Conservation (phyloP, 2,888 invertebrate species). For the Tryphoninae sp. region DNA sequence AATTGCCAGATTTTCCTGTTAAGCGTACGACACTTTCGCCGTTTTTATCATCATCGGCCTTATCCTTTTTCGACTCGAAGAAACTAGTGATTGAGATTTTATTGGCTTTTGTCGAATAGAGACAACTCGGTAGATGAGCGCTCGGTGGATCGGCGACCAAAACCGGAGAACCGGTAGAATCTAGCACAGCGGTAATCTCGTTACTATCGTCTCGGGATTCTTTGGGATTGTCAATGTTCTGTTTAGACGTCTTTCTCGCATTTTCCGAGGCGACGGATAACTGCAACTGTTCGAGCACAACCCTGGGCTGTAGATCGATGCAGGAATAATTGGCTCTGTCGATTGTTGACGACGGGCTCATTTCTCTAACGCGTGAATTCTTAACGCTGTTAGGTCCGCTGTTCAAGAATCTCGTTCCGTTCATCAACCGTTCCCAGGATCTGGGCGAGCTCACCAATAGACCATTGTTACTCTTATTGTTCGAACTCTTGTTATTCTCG, state of each 20-base stretch:
- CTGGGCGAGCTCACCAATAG: conserved; percentile 57
- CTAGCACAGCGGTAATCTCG: conserved; percentile 77
- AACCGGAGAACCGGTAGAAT: conserved; percentile 74
- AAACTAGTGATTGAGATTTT: conserved; percentile 12
- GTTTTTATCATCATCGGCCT: neutral
- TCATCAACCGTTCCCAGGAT: conserved; percentile 61
- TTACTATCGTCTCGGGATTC: conserved; percentile 61
- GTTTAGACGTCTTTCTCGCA: conserved; percentile 35
- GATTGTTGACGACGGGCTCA: conserved; percentile 42
- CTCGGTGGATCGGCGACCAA: conserved; percentile 74
- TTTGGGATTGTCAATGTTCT: conserved; percentile 5
- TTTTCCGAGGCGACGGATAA: conserved; percentile 72
- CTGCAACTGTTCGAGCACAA: conserved; percentile 77
- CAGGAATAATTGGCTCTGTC: neutral
- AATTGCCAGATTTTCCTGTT: no score
- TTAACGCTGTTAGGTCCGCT: conserved; percentile 38
- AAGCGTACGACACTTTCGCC: neutral
- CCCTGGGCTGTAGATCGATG: conserved; percentile 75
- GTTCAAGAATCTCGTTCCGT: conserved; percentile 59
- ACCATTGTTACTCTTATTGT: neutral
- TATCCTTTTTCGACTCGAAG: conserved; percentile 8
- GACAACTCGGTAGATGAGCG: conserved; percentile 70
- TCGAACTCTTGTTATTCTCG: conserved; percentile 62
- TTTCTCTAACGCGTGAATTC: conserved; percentile 51
- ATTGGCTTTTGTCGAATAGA: conserved; percentile 67